These are phyloP conservation scores for Caenorhabditis afra DNA, from an alignment of 2,888 invertebrate genomes.

Conservation along the genomic window DNA sequence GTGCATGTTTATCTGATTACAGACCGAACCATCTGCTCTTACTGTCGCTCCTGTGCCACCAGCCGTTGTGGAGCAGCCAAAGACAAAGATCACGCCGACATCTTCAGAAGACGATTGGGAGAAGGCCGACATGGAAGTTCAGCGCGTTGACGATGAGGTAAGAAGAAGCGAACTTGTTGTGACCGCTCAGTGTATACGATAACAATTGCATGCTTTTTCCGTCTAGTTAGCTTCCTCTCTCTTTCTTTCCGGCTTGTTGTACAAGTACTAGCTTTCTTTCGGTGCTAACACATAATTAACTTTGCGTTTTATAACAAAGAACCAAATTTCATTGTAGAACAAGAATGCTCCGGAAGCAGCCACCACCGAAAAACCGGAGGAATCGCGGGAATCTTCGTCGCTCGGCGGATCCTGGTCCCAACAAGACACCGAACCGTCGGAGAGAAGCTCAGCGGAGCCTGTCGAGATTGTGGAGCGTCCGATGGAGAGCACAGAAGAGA, in stretches of 20 bases:
- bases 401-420: slow-evolving; percentile 56
- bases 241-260: slow-evolving; percentile 8
- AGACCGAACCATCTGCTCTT: slow-evolving; percentile 25
- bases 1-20: slow-evolving; percentile 44
- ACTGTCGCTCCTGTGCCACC: slow-evolving; percentile 7
- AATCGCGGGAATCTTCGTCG: slow-evolving; percentile 55
- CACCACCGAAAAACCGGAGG: slow-evolving; percentile 16
- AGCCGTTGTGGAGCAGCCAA: neutral
- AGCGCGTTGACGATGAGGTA: slow-evolving; percentile 51
- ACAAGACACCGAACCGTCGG: slow-evolving; percentile 42
- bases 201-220: slow-evolving; percentile 35
- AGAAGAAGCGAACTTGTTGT: slow-evolving; percentile 17
- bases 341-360: neutral
- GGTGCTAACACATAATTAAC: neutral
- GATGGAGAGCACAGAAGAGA: slow-evolving; percentile 23
- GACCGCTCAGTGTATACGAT: slow-evolving; percentile 18
- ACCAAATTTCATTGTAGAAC: neutral
- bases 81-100: slow-evolving; percentile 52
- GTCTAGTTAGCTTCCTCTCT: slow-evolving; percentile 21
- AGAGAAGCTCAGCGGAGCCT: slow-evolving; percentile 41
- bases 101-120: slow-evolving; percentile 63
- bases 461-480: slow-evolving; percentile 33
- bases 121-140: slow-evolving; percentile 59
- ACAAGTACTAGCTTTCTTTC: neutral
- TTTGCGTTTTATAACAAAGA: neutral